Evolutionary conservation across 2,113 vertebrate species (phyloP).

Genomic region (Rhinoderma darwinii): DNA sequence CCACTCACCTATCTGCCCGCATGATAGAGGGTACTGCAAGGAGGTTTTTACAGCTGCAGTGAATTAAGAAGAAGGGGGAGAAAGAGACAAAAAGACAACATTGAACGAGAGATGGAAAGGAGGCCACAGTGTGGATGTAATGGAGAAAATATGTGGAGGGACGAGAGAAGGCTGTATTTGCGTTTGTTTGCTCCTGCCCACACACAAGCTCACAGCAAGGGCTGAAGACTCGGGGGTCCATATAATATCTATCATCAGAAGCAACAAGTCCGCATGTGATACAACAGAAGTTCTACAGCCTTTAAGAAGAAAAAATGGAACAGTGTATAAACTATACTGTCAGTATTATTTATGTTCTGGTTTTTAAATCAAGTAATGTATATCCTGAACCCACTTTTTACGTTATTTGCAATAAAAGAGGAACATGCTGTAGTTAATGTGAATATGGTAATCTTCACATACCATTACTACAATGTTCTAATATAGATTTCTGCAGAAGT

Average conservation of each 20-base stretch:
- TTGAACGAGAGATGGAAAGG: conserved; percentile 75
- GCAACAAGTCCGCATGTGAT: conserved; percentile 49
- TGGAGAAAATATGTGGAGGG: conserved; percentile 77
- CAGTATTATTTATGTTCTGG: background rate
- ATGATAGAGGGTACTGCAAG: conserved; percentile 79
- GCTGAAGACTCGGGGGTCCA: conserved; percentile 57
- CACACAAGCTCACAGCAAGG: conserved; percentile 61
- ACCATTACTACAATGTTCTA: background rate
- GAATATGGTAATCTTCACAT: background rate
- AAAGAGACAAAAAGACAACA: conserved; percentile 81
- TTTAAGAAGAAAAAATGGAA: background rate
- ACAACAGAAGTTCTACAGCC: background rate
- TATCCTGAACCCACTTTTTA: no score
- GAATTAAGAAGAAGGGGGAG: conserved; percentile 77
- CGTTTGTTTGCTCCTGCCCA: conserved; percentile 67
- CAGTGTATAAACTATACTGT: background rate
- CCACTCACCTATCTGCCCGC: conserved; percentile 78
- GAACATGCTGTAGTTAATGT: background rate
- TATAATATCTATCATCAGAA: conserved; percentile 62
- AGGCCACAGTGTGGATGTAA: conserved; percentile 74
- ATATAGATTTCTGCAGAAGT: no score
- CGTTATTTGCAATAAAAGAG: background rate
- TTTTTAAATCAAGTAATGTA: background rate
- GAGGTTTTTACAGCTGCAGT: conserved; percentile 89
- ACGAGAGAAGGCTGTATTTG: conserved; percentile 51